Base-by-base conservation (phyloP, 2,888 invertebrate genomes). In the Lottia gigantea region DNA sequence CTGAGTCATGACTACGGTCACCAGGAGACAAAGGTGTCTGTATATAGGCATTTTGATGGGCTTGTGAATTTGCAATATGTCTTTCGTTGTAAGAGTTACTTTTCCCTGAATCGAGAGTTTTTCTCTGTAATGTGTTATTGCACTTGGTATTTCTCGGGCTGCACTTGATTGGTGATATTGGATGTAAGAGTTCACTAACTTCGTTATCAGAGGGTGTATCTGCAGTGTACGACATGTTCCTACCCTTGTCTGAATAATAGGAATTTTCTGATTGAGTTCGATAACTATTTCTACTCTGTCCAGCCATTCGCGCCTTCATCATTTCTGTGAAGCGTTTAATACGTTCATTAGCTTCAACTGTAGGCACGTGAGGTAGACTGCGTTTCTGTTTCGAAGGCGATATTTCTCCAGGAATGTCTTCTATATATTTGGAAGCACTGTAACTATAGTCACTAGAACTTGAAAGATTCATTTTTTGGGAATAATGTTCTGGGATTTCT, bases 251-350 rank as follows among this genome's bases (percentile, higher is more conserved):
- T 16, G 40, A 63, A 14, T 55, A 63, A 46, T 66, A 70, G 16
- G 72, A 74, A 25, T 73, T 75, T 61, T 74, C 72, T 12, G 76
- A 74, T 69, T 73, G 73, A n/a, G 75, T 74, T 62, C 75, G 69
- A 47, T 71, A 74, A 31, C 77, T 76, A 49, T 73, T 75, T n/a
- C 75, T 73, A 45, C 80, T 77, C 25, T 76, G 74, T 12, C 67
- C 62, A 26, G 79, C 76, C 74, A 81, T 77, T 26, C 80, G 71
- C 46, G 76, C 74, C 68, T 78, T 79, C 74, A 82, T 78, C 63
- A 83, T 74, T 62, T 84, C 84, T 3, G 80, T 77, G 47, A 81
- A 79, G n/a, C 80, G 79, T 66, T 77, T 80, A 66, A 80, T 82
- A 67, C 81, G 77, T 49, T 83, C 81, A 19, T 78, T 74, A 0